Evolutionary conservation across 2,797 vertebrate species (phyloP).

Genomic region (Ceyx erithaca): DNA sequence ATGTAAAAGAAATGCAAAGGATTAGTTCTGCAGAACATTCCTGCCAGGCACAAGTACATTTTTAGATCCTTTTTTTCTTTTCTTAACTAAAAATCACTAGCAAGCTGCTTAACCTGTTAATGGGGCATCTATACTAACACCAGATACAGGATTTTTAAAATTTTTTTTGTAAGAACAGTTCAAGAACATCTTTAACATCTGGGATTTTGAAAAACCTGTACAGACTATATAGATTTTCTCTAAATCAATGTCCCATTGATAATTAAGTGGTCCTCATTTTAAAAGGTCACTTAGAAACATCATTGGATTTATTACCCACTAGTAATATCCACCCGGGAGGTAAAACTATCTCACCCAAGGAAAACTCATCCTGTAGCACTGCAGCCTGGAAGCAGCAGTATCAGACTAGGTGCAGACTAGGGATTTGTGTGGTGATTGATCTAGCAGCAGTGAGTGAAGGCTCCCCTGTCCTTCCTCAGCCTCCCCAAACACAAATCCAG

Average conservation of each 20-base stretch:
- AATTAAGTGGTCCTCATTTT: neutral
- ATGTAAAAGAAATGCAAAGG: slow-evolving; percentile 41
- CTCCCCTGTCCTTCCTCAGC: neutral
- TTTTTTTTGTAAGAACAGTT: neutral
- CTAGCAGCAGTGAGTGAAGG: neutral
- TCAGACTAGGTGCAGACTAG: neutral
- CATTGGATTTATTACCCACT: neutral
- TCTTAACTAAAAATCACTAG: neutral
- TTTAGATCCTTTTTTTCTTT: neutral
- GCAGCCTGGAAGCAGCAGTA: neutral
- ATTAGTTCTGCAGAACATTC: slow-evolving; percentile 28
- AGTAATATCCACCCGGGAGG: neutral
- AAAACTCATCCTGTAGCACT: neutral
- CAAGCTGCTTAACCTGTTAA: neutral
- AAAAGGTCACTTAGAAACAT: slow-evolving; percentile 6
- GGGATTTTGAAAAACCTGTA: neutral
- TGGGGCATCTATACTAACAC: accelerated
- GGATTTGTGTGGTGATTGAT: neutral
- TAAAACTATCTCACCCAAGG: neutral
- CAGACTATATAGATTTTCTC: neutral
- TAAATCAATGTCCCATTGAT: neutral
- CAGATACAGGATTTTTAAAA: neutral
- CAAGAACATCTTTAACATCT: neutral
- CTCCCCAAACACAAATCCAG: neutral
- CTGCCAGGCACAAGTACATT: slow-evolving; percentile 41